Percentiles rank a stretch among this genome's conserved stretches.
phyloP scores from a whole-genome alignment of 2,888 invertebrate species.

The Philhelius pedissequus region DNA sequence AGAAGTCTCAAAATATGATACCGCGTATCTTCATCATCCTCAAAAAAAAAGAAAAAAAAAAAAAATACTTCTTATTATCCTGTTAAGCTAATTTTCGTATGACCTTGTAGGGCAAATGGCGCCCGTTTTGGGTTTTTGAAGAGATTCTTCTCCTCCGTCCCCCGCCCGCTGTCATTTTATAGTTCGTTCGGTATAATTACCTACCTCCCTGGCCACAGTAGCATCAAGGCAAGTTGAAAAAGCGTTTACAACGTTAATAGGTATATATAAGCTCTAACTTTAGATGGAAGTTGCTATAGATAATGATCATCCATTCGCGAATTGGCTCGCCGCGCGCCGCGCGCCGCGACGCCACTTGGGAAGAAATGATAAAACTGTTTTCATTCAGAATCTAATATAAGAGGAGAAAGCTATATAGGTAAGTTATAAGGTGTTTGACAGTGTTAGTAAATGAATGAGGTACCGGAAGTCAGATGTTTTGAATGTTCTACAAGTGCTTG shows the following conservation, averaged over 20 bases:
- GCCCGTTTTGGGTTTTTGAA: constrained; percentile 40
- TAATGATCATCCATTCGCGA: constrained; percentile 15
- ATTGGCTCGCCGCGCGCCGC: too few relatives aligned
- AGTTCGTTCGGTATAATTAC: constrained; percentile 61
- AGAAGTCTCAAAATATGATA: constrained; percentile 45
- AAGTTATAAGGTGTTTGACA: too few relatives aligned
- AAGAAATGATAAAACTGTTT: constrained; percentile 58
- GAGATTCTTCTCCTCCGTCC: constrained; percentile 25
- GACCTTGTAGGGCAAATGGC: constrained; percentile 48
- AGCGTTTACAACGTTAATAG: constrained; percentile 42
- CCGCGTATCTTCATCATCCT: background rate
- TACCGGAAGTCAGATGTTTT: constrained; percentile 50
- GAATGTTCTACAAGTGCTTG: constrained; percentile 60
- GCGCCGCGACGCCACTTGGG: too few relatives aligned
- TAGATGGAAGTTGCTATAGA: background rate
- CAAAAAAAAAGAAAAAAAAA: too few relatives aligned
- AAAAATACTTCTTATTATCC: constrained; percentile 62
- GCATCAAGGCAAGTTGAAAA: constrained; percentile 13
- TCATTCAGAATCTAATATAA: constrained; percentile 49
- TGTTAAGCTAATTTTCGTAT: constrained; percentile 62
- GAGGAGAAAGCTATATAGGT: constrained; percentile 29
- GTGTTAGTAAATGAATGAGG: background rate
- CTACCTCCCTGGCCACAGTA: constrained; percentile 49
- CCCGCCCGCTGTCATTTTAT: background rate
- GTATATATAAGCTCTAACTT: constrained; percentile 29